These are phyloP conservation scores for Trilocha varians DNA, from an alignment of 2,888 invertebrate species.

Conservation along the genomic window DNA sequence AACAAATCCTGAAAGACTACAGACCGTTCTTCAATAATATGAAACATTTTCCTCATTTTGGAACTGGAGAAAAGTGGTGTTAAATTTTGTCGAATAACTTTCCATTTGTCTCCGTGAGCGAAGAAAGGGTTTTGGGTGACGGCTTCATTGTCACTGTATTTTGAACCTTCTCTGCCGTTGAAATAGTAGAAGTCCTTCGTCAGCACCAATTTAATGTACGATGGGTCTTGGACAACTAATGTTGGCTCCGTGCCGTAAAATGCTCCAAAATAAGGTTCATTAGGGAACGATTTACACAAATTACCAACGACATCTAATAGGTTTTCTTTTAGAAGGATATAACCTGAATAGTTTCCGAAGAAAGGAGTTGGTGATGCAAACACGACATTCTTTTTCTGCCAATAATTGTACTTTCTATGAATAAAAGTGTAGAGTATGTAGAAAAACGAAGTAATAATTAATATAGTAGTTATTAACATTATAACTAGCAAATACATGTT, in stretches of 20 bases:
- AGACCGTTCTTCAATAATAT: slow-evolving; percentile 33
- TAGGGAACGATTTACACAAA: slow-evolving; percentile 33
- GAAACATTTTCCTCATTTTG: slow-evolving; percentile 54
- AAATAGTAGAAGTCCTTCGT: slow-evolving; percentile 49
- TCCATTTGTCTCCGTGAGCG: slow-evolving; percentile 43
- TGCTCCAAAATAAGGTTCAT: slow-evolving; percentile 38
- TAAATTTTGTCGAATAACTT: slow-evolving; percentile 41
- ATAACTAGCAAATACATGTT: neutral
- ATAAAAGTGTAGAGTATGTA: slow-evolving; percentile 17
- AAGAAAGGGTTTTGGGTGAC: slow-evolving; percentile 34
- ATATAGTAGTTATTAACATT: slow-evolving; percentile 1
- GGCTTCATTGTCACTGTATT: slow-evolving; percentile 29
- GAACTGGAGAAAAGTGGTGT: slow-evolving; percentile 44
- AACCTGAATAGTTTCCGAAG: slow-evolving; percentile 40
- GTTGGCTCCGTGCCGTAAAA: slow-evolving; percentile 46
- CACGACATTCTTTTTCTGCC: slow-evolving; percentile 36
- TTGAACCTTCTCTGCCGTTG: slow-evolving; percentile 35
- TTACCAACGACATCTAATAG: slow-evolving; percentile 20
- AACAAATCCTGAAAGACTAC: slow-evolving; percentile 30
- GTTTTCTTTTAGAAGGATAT: slow-evolving; percentile 28
- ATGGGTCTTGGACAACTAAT: slow-evolving; percentile 41
- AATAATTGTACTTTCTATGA: slow-evolving; percentile 29
- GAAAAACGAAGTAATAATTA: slow-evolving; percentile 6
- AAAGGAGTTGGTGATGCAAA: slow-evolving; percentile 26
- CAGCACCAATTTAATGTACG: slow-evolving; percentile 35